Percentiles rank a stretch among this genome's conserved stretches.
phyloP scores from a whole-genome alignment of 2,113 vertebrate genomes.

The Calypte anna region DNA sequence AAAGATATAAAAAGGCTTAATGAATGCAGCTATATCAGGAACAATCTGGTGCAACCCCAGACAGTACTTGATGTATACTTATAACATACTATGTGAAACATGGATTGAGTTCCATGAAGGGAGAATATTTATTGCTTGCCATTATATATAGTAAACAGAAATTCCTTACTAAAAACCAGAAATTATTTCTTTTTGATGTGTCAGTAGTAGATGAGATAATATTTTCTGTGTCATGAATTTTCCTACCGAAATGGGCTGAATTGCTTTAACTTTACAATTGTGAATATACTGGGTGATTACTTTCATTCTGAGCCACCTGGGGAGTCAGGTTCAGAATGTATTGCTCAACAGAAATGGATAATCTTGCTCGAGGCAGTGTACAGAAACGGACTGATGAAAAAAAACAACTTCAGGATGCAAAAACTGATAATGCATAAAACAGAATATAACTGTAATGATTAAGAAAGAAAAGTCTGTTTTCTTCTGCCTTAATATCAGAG shows the following conservation, averaged over 20 bases:
- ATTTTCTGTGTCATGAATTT: not conserved
- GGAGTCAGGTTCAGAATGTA: not conserved
- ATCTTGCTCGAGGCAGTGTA: not conserved
- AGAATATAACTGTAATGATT: slow-evolving; percentile 32
- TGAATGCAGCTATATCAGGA: not conserved
- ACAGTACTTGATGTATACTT: not conserved
- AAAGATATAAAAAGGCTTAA: not conserved
- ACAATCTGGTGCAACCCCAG: not conserved
- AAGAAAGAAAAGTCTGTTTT: slow-evolving; percentile 10
- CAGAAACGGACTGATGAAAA: slow-evolving; percentile 4
- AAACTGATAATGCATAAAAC: not conserved
- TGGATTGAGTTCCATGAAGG: not conserved
- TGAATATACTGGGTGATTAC: not conserved
- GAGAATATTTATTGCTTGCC: not conserved
- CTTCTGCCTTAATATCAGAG: slow-evolving; percentile 5
- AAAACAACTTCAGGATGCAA: slow-evolving; percentile 26
- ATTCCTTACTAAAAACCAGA: not conserved
- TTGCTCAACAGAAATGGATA: not conserved
- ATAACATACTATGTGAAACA: not conserved
- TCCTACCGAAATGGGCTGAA: not conserved
- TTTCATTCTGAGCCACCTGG: not conserved
- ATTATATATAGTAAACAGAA: not conserved
- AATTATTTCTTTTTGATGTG: not conserved
- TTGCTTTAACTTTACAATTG: not conserved
- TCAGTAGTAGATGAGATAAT: not conserved